Evolutionary conservation across 2,888 invertebrate genomes (phyloP).

Genomic region (Phalangium opilio): DNA sequence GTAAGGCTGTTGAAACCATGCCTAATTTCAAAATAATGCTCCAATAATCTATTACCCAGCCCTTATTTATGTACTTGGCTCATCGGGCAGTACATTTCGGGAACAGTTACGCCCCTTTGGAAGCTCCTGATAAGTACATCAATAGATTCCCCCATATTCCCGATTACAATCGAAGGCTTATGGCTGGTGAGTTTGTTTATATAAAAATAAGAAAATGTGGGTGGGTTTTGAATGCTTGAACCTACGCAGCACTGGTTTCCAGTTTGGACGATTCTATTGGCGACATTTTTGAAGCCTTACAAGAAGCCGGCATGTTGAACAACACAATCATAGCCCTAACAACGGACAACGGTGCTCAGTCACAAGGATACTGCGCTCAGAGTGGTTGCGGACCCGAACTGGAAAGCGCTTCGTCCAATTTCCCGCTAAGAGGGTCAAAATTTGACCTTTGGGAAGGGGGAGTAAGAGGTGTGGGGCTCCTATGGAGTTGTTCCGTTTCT

Average conservation of each 20-base stretch:
- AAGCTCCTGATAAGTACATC: slow-evolving; percentile 55
- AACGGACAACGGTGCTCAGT: slow-evolving; percentile 67
- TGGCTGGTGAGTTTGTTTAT: slow-evolving; percentile 42
- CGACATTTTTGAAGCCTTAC: slow-evolving; percentile 51
- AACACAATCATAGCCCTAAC: slow-evolving; percentile 72
- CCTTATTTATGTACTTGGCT: slow-evolving; percentile 71
- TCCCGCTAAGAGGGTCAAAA: slow-evolving; percentile 34
- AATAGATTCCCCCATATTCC: slow-evolving; percentile 50
- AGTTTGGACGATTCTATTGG: slow-evolving; percentile 74
- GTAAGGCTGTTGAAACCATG: too few species aligned
- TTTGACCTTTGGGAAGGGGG: slow-evolving; percentile 83
- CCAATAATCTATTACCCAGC: slow-evolving; percentile 27
- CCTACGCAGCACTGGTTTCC: slow-evolving; percentile 54
- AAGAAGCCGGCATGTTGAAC: slow-evolving; percentile 48
- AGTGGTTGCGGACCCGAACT: slow-evolving; percentile 31
- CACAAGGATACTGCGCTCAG: slow-evolving; percentile 39
- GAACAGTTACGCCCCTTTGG: slow-evolving; percentile 63
- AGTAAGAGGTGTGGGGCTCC: slow-evolving; percentile 56
- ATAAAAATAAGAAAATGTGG: slow-evolving; percentile 39
- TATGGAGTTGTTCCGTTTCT: slow-evolving; percentile 46
- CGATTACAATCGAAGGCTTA: slow-evolving; percentile 42
- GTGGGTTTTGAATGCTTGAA: slow-evolving; percentile 37
- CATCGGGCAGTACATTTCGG: slow-evolving; percentile 81
- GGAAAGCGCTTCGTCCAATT: slow-evolving; percentile 41
- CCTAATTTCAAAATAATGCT: background rate